Percentiles rank a stretch among this genome's conserved stretches.
Conservation (phyloP, 2,888 invertebrate genomes). For the Ornithoptera alexandrae region DNA sequence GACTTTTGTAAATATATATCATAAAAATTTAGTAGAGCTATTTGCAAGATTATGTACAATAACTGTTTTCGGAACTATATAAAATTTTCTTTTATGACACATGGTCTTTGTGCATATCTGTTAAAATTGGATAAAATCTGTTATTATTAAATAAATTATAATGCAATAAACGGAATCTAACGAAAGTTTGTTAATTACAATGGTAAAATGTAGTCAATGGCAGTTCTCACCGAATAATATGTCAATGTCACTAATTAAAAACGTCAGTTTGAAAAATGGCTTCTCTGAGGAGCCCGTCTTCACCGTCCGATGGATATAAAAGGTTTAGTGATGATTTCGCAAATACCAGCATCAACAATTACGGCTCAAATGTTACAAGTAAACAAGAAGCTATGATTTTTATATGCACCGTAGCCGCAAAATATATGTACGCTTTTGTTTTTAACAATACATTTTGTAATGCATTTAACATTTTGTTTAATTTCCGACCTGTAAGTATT, state of each 20-base stretch:
- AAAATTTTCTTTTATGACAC: no score
- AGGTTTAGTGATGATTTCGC: slow-evolving; percentile 82
- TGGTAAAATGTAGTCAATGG: background rate
- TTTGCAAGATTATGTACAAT: no score
- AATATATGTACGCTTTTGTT: slow-evolving; percentile 68
- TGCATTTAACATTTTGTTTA: slow-evolving; percentile 71
- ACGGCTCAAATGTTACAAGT: slow-evolving; percentile 83
- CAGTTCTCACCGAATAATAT: background rate
- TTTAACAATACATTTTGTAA: slow-evolving; percentile 70
- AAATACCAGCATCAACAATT: slow-evolving; percentile 79
- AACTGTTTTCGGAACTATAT: no score
- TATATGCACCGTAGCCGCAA: slow-evolving; percentile 73
- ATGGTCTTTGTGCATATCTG: no score
- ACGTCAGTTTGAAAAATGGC: slow-evolving; percentile 75
- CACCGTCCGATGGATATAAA: slow-evolving; percentile 82
- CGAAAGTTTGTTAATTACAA: no score
- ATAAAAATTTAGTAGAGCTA: no score
- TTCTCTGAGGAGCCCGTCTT: slow-evolving; percentile 78
- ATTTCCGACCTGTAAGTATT: slow-evolving; percentile 55
- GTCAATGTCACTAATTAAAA: slow-evolving; percentile 31
- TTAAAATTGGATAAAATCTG: background rate
- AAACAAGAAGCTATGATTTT: slow-evolving; percentile 71
- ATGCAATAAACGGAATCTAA: background rate
- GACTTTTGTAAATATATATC: no score
- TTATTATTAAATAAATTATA: background rate